These are phyloP conservation scores for Heliconius eleuchia DNA, from an alignment of 1,140 invertebrate genomes.

Conservation along the genomic window DNA sequence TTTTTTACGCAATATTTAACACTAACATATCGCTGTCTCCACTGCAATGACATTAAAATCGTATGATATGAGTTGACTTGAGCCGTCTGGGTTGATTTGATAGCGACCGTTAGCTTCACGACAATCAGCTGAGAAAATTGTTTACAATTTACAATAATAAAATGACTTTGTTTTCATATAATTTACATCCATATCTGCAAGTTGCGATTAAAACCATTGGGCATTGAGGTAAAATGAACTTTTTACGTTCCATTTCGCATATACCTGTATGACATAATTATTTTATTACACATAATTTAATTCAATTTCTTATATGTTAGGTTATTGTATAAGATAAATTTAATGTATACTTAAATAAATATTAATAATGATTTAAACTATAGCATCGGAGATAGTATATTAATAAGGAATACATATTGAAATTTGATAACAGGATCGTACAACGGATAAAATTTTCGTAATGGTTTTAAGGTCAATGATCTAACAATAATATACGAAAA, in stretches of 20 bases:
- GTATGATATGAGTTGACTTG: conserved; percentile 36
- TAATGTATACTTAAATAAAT: no score
- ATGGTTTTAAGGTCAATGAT: no score
- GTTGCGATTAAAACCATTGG: neutral
- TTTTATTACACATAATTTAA: neutral
- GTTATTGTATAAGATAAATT: no score
- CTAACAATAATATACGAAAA: no score
- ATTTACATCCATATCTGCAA: neutral
- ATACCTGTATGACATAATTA: neutral
- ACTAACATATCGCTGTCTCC: neutral
- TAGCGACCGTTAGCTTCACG: conserved; percentile 41
- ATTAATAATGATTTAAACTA: no score
- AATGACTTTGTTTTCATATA: conserved; percentile 6
- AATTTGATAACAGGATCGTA: no score
- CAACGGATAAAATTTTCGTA: no score
- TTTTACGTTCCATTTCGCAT: neutral
- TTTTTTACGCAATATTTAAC: conserved; percentile 41
- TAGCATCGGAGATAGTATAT: no score
- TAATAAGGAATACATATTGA: no score
- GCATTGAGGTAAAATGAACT: neutral
- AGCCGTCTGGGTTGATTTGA: conserved; percentile 41
- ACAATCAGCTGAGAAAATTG: conserved; percentile 44
- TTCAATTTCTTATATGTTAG: neutral
- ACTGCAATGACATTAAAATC: conserved; percentile 37
- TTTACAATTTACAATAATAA: conserved; percentile 39